Conservation (phyloP, 2,888 invertebrate genomes). For the Chymomyza fuscimana region DNA sequence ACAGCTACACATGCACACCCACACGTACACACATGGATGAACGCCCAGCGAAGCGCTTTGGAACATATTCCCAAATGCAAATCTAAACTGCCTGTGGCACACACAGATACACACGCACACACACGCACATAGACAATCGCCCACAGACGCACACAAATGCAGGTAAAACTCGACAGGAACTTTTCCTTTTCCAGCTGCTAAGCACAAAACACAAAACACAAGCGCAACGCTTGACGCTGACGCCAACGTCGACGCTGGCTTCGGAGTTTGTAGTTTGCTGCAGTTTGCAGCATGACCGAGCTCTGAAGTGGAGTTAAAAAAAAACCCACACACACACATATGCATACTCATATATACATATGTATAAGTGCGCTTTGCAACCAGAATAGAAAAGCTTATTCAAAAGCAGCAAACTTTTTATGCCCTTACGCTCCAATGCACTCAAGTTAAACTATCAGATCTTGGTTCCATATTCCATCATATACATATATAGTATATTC, state of each 20-base stretch:
- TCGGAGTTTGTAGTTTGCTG: conserved; percentile 19
- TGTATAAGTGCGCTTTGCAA: not conserved
- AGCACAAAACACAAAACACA: conserved; percentile 14
- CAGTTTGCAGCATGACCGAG: not conserved
- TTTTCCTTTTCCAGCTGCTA: conserved; percentile 34
- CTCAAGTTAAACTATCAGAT: too few species aligned
- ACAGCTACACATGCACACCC: conserved; percentile 4
- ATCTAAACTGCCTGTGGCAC: conserved; percentile 62
- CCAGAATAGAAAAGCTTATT: not conserved
- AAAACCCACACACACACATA: not conserved
- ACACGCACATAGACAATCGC: not conserved
- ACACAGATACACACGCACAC: conserved; percentile 6
- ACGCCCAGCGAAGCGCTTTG: conserved; percentile 36
- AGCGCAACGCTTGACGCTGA: conserved; percentile 25
- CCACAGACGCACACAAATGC: not conserved
- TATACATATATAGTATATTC: too few species aligned
- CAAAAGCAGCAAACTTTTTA: not conserved
- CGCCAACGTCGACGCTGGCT: conserved; percentile 58
- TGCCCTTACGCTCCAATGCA: not conserved
- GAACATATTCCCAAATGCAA: conserved; percentile 65
- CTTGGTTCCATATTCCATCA: too few species aligned
- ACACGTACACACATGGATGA: conserved; percentile 4
- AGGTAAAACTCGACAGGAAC: conserved; percentile 11
- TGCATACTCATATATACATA: not conserved
- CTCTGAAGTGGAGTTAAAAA: conserved; percentile 22